phyloP scores from a whole-genome alignment of 2,888 invertebrate species.

The Acrobasis consociella region DNA sequence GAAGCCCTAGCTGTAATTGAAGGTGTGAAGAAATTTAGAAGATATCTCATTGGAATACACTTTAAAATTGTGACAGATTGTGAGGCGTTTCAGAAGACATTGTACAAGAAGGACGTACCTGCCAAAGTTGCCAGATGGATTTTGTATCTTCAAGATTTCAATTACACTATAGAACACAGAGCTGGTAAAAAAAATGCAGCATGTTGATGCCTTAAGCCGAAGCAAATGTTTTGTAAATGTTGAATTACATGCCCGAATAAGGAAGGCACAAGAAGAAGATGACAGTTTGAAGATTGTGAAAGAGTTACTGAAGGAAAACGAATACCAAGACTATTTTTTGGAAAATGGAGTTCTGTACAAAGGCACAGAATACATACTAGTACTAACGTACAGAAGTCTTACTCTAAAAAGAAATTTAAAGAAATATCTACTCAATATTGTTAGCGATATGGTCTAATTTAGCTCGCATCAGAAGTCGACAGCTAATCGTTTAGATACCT shows the following conservation, averaged over 20 bases:
- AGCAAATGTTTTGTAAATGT: constrained; percentile 18
- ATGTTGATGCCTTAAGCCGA: constrained; percentile 32
- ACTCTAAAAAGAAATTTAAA: no score
- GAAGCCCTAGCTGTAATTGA: constrained; percentile 18
- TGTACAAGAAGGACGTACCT: constrained; percentile 26
- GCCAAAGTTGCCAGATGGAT: constrained; percentile 30
- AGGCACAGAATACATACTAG: no score
- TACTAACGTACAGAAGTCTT: no score
- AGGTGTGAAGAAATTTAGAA: constrained; percentile 27
- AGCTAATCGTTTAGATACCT: no score
- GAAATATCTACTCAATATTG: no score
- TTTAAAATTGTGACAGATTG: no score
- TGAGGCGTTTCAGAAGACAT: constrained; percentile 24
- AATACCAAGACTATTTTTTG: constrained; percentile 30
- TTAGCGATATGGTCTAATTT: no score
- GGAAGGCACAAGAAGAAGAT: no score
- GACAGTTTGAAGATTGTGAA: constrained; percentile 6
- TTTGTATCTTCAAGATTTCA: constrained; percentile 21
- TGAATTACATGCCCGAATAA: constrained; percentile 8
- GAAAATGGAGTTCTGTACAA: no score
- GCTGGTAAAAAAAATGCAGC: constrained; percentile 28
- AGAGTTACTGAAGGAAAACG: constrained; percentile 8
- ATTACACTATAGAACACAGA: constrained; percentile 22
- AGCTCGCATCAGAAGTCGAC: no score
- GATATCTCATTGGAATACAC: constrained; percentile 25